phyloP scores from a whole-genome alignment of 2,888 invertebrate species.

The Alitta virens region DNA sequence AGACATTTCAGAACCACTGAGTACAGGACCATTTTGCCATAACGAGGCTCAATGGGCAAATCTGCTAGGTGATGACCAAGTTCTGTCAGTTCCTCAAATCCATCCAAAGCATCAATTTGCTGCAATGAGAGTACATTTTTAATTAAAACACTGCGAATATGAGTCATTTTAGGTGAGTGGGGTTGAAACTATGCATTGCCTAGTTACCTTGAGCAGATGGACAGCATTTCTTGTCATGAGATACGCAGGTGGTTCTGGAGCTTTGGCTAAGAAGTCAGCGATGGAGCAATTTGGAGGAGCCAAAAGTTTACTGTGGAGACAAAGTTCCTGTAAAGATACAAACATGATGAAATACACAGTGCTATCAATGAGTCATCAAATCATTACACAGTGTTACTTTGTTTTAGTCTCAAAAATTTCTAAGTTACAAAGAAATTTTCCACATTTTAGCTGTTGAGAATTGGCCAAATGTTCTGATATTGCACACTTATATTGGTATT shows the following conservation, averaged over 20 bases:
- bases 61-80: constrained; percentile 87
- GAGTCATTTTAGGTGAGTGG: too few species aligned
- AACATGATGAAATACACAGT: too few species aligned
- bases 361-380: too few species aligned
- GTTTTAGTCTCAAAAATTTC: too few species aligned
- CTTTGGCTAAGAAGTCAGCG: constrained; percentile 77
- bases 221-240: constrained; percentile 76
- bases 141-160: too few species aligned
- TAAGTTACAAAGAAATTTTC: too few species aligned
- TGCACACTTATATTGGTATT: not conserved
- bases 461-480: too few species aligned
- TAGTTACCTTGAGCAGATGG: constrained; percentile 59
- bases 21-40: constrained; percentile 89
- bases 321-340: constrained; percentile 69
- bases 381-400: too few species aligned
- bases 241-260: constrained; percentile 82
- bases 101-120: constrained; percentile 81
- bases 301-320: constrained; percentile 80
- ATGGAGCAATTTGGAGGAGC: constrained; percentile 75
- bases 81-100: constrained; percentile 82
- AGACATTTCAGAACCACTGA: constrained; percentile 87
- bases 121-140: constrained; percentile 54
- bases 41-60: constrained; percentile 84
- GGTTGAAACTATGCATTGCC: too few species aligned
- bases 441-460: too few species aligned